These are phyloP conservation scores for Caiman crocodilus DNA, from an alignment of 2,797 vertebrate genomes.

Conservation along the genomic window DNA sequence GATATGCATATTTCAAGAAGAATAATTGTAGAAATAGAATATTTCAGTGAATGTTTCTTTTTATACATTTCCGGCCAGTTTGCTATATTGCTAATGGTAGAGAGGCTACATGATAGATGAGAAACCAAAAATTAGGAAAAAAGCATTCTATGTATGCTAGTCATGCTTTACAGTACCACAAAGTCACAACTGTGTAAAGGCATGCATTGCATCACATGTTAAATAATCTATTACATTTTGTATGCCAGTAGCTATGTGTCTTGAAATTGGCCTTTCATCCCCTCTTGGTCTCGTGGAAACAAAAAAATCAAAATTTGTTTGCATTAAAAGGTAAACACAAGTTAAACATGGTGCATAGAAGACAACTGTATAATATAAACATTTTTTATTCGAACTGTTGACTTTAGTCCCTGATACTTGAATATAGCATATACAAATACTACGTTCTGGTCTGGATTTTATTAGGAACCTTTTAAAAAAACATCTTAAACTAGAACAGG, in stretches of 20 bases:
- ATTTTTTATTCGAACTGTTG: neutral
- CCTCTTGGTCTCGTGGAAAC: neutral
- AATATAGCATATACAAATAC: constrained; percentile 29
- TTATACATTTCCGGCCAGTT: neutral
- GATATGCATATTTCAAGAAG: neutral
- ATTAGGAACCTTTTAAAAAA: constrained; percentile 54
- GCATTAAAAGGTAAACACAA: neutral
- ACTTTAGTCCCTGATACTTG: neutral
- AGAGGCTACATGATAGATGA: neutral
- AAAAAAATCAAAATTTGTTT: constrained; percentile 8
- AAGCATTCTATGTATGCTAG: neutral
- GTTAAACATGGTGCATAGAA: neutral
- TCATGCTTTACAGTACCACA: neutral
- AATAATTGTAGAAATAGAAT: neutral
- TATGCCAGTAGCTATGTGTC: neutral
- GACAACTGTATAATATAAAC: constrained; percentile 33
- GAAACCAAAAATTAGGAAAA: neutral
- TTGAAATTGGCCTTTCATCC: constrained; percentile 19
- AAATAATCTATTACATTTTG: neutral
- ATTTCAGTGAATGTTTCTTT: neutral
- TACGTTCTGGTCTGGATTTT: constrained; percentile 53
- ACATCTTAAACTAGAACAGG: constrained; percentile 37
- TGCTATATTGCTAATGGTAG: neutral
- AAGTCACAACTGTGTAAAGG: neutral
- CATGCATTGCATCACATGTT: neutral